A percentile compares a stretch with the other conserved stretches of the same genome.
Evolutionary conservation across 2,888 invertebrate genomes (phyloP).

Genomic region (Micoletzkya japonica): DNA sequence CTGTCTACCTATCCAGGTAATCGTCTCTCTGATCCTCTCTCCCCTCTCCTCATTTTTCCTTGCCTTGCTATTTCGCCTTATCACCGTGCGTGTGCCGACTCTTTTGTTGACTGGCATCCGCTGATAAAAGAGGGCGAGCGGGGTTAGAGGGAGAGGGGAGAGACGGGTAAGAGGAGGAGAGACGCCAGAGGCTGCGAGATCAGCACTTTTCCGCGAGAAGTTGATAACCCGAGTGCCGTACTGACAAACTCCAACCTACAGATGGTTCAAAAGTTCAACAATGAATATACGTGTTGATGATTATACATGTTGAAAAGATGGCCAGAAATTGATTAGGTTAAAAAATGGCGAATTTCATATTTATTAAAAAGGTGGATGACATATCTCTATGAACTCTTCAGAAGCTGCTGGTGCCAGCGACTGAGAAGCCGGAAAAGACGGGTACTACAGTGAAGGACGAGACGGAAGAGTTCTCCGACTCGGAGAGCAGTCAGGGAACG

Average conservation of each 20-base stretch:
- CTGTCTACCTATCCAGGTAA: neutral
- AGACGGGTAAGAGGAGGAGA: neutral
- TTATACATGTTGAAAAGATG: too few relatives aligned
- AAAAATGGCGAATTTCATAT: too few relatives aligned
- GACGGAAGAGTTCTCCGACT: slow-evolving; percentile 31
- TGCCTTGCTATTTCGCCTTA: neutral
- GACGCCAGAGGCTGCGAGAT: neutral
- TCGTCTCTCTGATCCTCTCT: neutral
- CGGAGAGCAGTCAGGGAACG: slow-evolving; percentile 26
- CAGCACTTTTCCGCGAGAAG: neutral
- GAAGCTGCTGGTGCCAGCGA: neutral
- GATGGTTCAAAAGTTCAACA: neutral
- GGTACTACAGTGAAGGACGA: slow-evolving; percentile 15
- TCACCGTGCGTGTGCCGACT: neutral
- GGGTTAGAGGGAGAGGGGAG: neutral
- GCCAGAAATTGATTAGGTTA: too few relatives aligned
- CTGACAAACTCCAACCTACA: neutral
- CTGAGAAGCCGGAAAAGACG: neutral
- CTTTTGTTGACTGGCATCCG: slow-evolving; percentile 15
- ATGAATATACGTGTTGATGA: too few relatives aligned
- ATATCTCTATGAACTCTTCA: neutral
- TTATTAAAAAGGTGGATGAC: too few relatives aligned
- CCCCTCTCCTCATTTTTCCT: neutral
- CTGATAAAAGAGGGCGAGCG: too few relatives aligned
- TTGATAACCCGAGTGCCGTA: neutral